These are phyloP conservation scores for Drosophila lini DNA, from an alignment of 1,140 invertebrate species.

Conservation along the genomic window DNA sequence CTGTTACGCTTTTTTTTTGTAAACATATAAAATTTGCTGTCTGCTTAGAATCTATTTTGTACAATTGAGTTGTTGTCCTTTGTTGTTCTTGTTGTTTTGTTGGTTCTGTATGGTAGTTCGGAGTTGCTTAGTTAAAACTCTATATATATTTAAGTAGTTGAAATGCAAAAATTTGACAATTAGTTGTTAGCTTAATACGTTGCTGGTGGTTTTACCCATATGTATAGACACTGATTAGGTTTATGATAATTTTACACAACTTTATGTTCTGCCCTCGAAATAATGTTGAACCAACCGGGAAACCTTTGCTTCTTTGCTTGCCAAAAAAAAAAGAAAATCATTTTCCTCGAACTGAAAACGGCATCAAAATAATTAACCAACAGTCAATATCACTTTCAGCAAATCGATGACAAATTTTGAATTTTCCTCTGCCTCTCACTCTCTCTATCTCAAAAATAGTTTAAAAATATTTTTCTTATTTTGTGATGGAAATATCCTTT, in stretches of 20 bases:
- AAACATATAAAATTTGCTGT: constrained; percentile 68
- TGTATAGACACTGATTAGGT: constrained; percentile 49
- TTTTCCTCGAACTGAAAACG: constrained; percentile 40
- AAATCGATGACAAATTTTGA: constrained; percentile 77
- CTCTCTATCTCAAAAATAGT: constrained; percentile 56
- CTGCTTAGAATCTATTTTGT: constrained; percentile 76
- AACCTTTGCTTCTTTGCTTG: constrained; percentile 34
- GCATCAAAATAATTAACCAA: constrained; percentile 66
- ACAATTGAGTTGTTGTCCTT: constrained; percentile 80
- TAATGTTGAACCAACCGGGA: constrained; percentile 40
- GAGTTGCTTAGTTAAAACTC: constrained; percentile 31
- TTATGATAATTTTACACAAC: constrained; percentile 39
- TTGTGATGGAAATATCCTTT: constrained; percentile 43
- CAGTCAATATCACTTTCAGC: constrained; percentile 79
- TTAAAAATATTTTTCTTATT: constrained; percentile 60
- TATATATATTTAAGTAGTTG: constrained; percentile 57
- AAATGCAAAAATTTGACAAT: constrained; percentile 78
- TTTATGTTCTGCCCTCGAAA: constrained; percentile 14
- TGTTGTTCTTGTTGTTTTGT: constrained; percentile 65
- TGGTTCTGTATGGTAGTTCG: constrained; percentile 50
- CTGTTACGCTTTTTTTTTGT: constrained; percentile 33
- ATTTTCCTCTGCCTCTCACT: constrained; percentile 45
- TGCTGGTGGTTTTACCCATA: constrained; percentile 48
- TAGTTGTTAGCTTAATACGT: constrained; percentile 59
- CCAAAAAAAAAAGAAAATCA: constrained; percentile 20